phyloP scores from a whole-genome alignment of 2,888 invertebrate species.

The Drosophila quasianomalipes region DNA sequence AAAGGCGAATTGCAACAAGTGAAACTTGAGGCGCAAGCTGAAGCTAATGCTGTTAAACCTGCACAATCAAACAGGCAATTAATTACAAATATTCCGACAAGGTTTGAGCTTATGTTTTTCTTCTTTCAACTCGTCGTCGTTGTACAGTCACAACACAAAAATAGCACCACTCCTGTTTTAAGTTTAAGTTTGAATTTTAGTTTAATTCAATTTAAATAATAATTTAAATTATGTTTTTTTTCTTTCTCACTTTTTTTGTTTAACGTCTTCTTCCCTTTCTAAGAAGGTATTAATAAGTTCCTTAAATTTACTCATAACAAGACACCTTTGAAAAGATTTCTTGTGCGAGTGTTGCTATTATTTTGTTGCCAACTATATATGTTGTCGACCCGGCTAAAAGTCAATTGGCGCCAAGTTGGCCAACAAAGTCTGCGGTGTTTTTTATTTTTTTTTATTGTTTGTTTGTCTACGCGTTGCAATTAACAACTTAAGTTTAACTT shows the following conservation, averaged over 20 bases:
- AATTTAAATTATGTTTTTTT: neutral
- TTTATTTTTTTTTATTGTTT: slow-evolving; percentile 52
- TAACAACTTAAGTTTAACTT: slow-evolving; percentile 21
- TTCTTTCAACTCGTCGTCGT: neutral
- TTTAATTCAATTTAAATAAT: too few species aligned
- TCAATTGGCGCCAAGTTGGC: slow-evolving; percentile 38
- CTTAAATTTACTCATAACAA: neutral
- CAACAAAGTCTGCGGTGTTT: slow-evolving; percentile 52
- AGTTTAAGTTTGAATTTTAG: too few species aligned
- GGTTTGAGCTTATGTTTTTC: slow-evolving; percentile 38
- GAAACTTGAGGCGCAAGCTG: slow-evolving; percentile 23
- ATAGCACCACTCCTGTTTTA: neutral
- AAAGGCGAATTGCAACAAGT: slow-evolving; percentile 47
- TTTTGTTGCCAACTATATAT: neutral
- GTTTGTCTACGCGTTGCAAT: slow-evolving; percentile 48
- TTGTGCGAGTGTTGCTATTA: neutral
- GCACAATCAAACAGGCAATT: slow-evolving; percentile 69
- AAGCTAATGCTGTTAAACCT: slow-evolving; percentile 20
- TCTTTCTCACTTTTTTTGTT: neutral
- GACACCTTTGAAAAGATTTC: neutral
- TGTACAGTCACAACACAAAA: neutral
- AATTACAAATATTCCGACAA: slow-evolving; percentile 65
- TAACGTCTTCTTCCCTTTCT: neutral
- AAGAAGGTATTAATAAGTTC: neutral
- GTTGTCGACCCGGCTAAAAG: slow-evolving; percentile 9